These are phyloP conservation scores for Drosophila paulistorum DNA, from an alignment of 1,140 invertebrate species.

Conservation along the genomic window DNA sequence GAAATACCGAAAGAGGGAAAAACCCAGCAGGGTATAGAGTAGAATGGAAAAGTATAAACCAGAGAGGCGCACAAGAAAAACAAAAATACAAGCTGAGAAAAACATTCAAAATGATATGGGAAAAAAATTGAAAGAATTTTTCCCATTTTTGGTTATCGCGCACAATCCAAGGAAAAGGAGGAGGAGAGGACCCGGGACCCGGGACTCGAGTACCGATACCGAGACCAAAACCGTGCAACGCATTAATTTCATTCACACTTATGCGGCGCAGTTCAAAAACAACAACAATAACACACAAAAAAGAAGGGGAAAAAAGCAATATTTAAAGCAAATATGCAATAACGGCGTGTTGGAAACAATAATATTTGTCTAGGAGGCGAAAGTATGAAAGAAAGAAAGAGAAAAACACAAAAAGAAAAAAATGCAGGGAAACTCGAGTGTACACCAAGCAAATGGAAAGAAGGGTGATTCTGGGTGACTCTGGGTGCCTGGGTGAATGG, in stretches of 20 bases:
- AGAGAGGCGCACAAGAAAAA: constrained; percentile 44
- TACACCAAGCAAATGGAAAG: constrained; percentile 17
- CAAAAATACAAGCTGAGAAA: constrained; percentile 39
- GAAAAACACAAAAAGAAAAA: constrained; percentile 11
- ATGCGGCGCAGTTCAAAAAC: constrained; percentile 54
- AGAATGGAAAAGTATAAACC: constrained; percentile 24
- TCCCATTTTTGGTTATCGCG: constrained; percentile 30
- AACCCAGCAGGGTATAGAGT: neutral
- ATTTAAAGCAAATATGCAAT: constrained; percentile 80
- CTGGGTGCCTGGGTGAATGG: neutral
- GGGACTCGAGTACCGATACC: constrained; percentile 1
- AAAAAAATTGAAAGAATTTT: constrained; percentile 54
- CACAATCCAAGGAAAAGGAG: neutral
- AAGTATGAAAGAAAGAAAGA: constrained; percentile 20
- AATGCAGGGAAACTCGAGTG: constrained; percentile 18
- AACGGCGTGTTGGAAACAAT: constrained; percentile 79
- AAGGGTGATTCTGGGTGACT: constrained; percentile 10
- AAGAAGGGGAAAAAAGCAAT: constrained; percentile 34
- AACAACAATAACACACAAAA: neutral
- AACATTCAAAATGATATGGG: constrained; percentile 69
- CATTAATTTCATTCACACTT: constrained; percentile 82
- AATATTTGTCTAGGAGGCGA: constrained; percentile 79
- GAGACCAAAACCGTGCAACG: constrained; percentile 54
- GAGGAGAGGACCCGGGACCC: neutral
- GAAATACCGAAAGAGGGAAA: constrained; percentile 34